Conservation (phyloP, 2,797 vertebrate species). For the Sebastes vulpes region DNA sequence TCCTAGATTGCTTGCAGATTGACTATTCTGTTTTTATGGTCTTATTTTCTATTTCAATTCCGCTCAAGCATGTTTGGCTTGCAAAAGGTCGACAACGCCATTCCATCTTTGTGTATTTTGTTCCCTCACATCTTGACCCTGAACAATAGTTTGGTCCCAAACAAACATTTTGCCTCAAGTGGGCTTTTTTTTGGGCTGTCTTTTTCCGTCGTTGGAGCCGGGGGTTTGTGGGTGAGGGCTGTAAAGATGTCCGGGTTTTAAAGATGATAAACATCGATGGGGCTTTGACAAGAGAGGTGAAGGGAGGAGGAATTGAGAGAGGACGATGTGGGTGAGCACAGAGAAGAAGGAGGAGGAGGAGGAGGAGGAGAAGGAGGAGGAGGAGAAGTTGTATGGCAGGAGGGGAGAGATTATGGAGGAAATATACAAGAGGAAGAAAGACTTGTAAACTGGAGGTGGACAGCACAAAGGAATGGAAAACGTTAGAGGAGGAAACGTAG, state of each 20-base stretch:
- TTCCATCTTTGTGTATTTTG: background rate
- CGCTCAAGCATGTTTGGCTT: background rate
- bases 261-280: conserved; percentile 25
- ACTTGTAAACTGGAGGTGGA: background rate
- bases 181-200: background rate
- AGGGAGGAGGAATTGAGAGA: background rate
- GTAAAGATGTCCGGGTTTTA: conserved; percentile 10
- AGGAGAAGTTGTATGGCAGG: background rate
- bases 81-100: background rate
- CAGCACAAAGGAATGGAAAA: background rate
- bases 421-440: background rate
- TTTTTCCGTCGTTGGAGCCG: background rate
- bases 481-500: background rate
- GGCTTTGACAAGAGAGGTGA: conserved; percentile 16
- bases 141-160: background rate
- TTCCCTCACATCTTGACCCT: conserved; percentile 4
- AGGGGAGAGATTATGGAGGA: background rate
- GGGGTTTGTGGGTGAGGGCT: conserved; percentile 10
- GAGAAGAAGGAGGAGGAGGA: background rate
- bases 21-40: conserved; percentile 15
- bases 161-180: background rate
- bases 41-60: conserved; percentile 36
- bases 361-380: no score
- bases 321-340: background rate
- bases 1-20: conserved; percentile 27